Conservation (phyloP, 2,888 invertebrate species). For the Helleia helle region DNA sequence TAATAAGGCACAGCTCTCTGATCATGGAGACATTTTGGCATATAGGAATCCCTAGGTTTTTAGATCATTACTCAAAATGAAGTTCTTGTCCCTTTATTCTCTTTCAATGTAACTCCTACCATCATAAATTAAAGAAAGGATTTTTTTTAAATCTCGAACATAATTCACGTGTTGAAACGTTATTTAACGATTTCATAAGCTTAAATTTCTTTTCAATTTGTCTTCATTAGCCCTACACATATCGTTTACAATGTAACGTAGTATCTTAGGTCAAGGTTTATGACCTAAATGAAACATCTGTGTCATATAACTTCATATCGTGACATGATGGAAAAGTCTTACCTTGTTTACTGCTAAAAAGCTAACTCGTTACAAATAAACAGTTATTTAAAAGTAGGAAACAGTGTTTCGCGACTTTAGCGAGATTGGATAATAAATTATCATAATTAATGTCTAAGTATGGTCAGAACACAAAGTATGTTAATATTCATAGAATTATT, state of each 20-base stretch:
- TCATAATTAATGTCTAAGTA: too few relatives aligned
- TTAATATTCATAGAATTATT: too few relatives aligned
- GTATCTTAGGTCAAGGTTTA: slow-evolving; percentile 21
- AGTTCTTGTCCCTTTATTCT: too few relatives aligned
- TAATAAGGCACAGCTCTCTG: too few relatives aligned
- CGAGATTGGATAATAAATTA: background rate
- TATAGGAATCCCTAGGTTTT: too few relatives aligned
- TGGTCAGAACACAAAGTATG: too few relatives aligned
- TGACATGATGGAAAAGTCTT: slow-evolving; percentile 1
- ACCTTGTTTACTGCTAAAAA: background rate
- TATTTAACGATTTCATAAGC: slow-evolving; percentile 4
- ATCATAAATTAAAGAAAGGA: too few relatives aligned
- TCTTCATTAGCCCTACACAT: slow-evolving; percentile 1
- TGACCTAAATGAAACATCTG: slow-evolving; percentile 20
- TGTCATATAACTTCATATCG: slow-evolving; percentile 9
- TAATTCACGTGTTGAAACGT: background rate
- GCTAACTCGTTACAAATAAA: slow-evolving; percentile 14
- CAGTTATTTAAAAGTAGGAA: background rate
- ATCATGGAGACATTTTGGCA: too few relatives aligned
- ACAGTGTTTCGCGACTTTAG: background rate
- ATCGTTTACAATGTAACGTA: slow-evolving; percentile 15
- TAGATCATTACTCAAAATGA: too few relatives aligned
- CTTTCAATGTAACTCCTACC: too few relatives aligned
- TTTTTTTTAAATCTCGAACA: background rate
- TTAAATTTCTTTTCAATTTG: slow-evolving; percentile 2